Base-by-base conservation (phyloP, 2,888 invertebrate genomes). In the Heliconius aoede region DNA sequence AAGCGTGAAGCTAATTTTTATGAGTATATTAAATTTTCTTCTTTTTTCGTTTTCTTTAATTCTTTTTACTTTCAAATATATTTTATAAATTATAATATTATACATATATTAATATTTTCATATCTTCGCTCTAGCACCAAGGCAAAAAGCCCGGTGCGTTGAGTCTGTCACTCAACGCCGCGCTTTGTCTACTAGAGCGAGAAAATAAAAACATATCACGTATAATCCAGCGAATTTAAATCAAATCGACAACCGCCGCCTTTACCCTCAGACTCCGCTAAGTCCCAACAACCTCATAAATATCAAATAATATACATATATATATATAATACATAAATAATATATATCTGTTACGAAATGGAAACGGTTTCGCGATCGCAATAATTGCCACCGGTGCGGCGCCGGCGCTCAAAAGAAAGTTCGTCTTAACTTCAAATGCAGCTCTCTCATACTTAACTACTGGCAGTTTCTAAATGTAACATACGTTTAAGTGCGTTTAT, bases 321-420 rank as follows among this genome's bases (percentile, higher is more conserved):
- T n/a, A 55, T 21, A n/a, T n/a, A 24, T 0, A 58, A 32, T 21
- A 75, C 72, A 69, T 69, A 76, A 32, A 75, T 76, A 78, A 76
- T 58, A 79, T 78, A 65, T 24, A 73, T 26, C n/a, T 78, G 72
- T 78, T 78, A 77, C 73, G 55, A 79, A 78, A 80, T 73, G 79
- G 72, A 81, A 78, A 79, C 78, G 73, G 76, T 72, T 76, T 78
- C 78, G 76, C 76, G 80, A 79, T 78, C 74, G 78, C 60, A 69
- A 80, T 77, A 67, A 73, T 78, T 81, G 73, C 75, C 67, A 76
- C 74, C 60, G 60, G 61, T 46, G 75, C 55, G 78, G 72, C 75
- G 75, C 72, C 67, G 78, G 76, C 68, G 78, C 78, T 77, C 74
- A 61, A 79, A 81, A 78, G 81, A 81, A 81, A 81, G 81, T 79